Evolutionary conservation across 2,113 vertebrate genomes (phyloP).

Genomic region (Desmodus rotundus): DNA sequence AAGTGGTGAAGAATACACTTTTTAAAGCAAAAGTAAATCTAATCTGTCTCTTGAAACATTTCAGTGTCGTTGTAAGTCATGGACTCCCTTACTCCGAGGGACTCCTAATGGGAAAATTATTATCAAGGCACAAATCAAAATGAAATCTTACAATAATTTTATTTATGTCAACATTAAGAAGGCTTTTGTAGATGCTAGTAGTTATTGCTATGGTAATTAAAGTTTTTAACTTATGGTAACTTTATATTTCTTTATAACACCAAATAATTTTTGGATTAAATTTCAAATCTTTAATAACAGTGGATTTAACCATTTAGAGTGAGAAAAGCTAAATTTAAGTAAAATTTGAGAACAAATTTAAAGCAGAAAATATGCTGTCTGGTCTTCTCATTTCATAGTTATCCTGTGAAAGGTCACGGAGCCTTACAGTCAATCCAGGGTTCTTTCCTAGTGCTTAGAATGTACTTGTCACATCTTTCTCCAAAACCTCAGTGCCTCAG

Average conservation of each 20-base stretch:
- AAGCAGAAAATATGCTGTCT: not conserved
- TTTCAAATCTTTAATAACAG: not conserved
- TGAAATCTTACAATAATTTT: not conserved
- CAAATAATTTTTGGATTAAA: not conserved
- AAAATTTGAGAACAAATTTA: not conserved
- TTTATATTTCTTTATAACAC: not conserved
- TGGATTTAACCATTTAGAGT: not conserved
- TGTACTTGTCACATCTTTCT: not conserved
- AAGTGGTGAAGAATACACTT: not conserved
- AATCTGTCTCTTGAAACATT: not conserved
- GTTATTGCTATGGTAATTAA: not conserved
- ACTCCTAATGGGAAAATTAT: not conserved
- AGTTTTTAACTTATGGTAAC: not conserved
- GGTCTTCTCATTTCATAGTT: not conserved
- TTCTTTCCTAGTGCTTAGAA: not conserved
- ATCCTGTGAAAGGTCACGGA: not conserved
- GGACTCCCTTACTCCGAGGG: not conserved
- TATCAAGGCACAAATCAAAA: not conserved
- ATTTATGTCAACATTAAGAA: not conserved
- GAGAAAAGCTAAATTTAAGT: not conserved
- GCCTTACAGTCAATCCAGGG: not conserved
- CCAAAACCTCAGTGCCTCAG: not conserved
- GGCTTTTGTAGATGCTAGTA: not conserved
- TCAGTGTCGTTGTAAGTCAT: not conserved
- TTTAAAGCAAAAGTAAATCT: not conserved